Conservation (phyloP, 2,113 vertebrate genomes). For the Sterrhoptilus dennistouni region DNA sequence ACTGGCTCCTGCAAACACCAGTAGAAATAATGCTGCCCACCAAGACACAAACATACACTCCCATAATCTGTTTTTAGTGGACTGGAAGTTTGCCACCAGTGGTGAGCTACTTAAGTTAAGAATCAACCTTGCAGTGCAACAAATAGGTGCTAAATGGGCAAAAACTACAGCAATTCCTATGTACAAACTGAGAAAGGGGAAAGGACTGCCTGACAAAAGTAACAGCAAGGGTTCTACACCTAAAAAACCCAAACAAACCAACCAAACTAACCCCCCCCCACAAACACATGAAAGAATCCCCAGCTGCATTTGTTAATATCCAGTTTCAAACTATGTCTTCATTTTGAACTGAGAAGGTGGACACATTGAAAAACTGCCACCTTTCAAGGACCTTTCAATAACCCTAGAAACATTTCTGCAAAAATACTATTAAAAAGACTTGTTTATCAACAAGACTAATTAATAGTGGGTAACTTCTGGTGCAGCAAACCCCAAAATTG, state of each 20-base stretch:
- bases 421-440: not conserved
- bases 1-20: not conserved
- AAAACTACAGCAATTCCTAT: not conserved
- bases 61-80: not conserved
- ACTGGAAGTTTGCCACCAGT: not conserved
- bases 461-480: not conserved
- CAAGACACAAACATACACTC: not conserved
- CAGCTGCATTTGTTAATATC: not conserved
- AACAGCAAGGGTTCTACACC: not conserved
- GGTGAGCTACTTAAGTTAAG: not conserved
- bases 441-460: not conserved
- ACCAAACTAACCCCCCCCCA: not conserved
- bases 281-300: not conserved
- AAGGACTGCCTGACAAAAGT: not conserved
- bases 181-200: not conserved
- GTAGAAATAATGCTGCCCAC: not conserved
- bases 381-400: not conserved
- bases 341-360: not conserved
- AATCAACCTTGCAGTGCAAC: not conserved
- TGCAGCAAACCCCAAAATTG: not conserved
- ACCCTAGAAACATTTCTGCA: not conserved
- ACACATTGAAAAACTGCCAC: not conserved
- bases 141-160: not conserved
- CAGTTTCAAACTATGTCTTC: not conserved
- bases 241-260: not conserved